Base-by-base conservation (phyloP, 2,797 vertebrate genomes). In the Ctenochaetus hawaiiensis region DNA sequence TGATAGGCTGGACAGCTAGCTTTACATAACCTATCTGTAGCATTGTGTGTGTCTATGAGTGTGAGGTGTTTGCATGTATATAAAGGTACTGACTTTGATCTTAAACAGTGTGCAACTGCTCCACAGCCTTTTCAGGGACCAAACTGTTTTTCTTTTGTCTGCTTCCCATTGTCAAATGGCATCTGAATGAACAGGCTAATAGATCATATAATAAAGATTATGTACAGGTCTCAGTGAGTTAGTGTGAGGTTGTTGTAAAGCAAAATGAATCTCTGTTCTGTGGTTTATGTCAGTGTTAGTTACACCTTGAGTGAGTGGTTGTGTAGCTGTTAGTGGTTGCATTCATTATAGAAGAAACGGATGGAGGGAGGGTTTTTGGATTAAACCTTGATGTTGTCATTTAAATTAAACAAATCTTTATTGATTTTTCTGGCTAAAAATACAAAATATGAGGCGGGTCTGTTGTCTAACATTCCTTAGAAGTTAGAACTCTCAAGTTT, bases 71-170 rank as follows among this genome's bases (percentile, higher is more conserved):
- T 51, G 30, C 23, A 41, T 37, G 53, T 54, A 49, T 61, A 73
- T 12, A 53, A 49, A 62, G 59, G 20, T 37, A 43, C 26, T 1
- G 20, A 49, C 37, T 80, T 48, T 34, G 12, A 56, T 60, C 65
- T 58, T 7, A 44, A n/a, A 80, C 54, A 18, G 16, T 61, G 8
- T 23, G 17, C 44, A 11, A 52, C 51, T 53, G 37, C 53, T 65
- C 34, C 18, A 51, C n/a, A 2, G 63, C 41, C n/a, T 23, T 56
- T 67, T 58, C 8, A 23, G 23, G 16, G 61, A 30, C 70, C 70
- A 23, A 59, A 67, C 75, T 62, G 43, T 30, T 68, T 78, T 69
- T 72, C 78, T 37, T 71, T 56, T 75, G 53, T 52, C 66, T 60
- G n/a, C 53, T 62, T 77, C 69, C 71, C 18, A n/a, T 73, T 60